Evolutionary conservation across 64 coral and sea anemone genomes (phyloP).

Genomic region (Anthopleura sola): DNA sequence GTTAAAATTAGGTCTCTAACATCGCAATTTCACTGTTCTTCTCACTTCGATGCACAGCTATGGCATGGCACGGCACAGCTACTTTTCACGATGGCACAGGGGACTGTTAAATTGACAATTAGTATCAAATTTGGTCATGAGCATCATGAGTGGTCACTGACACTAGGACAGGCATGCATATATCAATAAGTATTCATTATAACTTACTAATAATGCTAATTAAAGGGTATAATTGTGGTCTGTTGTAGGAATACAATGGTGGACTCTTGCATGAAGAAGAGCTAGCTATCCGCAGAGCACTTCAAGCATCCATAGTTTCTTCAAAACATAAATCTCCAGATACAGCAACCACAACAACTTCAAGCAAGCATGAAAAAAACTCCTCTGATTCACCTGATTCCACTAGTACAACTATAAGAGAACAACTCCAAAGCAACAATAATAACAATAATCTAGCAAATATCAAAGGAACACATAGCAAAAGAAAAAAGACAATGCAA

Average conservation of each 20-base stretch:
- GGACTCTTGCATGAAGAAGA: conserved; percentile 95
- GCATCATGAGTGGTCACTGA: too few relatives aligned
- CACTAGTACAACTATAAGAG: background rate
- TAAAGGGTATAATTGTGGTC: too few relatives aligned
- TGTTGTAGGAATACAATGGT: conserved; percentile 81
- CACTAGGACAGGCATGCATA: too few relatives aligned
- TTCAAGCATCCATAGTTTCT: conserved; percentile 80
- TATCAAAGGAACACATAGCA: background rate
- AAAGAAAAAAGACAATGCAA: background rate
- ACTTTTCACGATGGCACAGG: too few relatives aligned
- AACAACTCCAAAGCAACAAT: background rate
- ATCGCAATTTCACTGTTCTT: too few relatives aligned
- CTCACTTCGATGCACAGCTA: too few relatives aligned
- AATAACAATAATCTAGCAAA: background rate
- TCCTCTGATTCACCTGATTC: background rate
- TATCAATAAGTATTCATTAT: too few relatives aligned
- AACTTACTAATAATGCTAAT: too few relatives aligned
- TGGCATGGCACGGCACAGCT: too few relatives aligned
- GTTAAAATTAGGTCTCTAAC: too few relatives aligned
- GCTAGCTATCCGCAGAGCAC: conserved; percentile 69
- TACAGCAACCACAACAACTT: background rate
- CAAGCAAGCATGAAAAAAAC: background rate
- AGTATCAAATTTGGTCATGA: too few relatives aligned
- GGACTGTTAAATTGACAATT: too few relatives aligned
- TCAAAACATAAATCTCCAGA: conserved; percentile 42